Percentiles rank a stretch among this genome's conserved stretches.
phyloP scores from a whole-genome alignment of 2,888 invertebrate species.

The Hoplodrina ambigua region DNA sequence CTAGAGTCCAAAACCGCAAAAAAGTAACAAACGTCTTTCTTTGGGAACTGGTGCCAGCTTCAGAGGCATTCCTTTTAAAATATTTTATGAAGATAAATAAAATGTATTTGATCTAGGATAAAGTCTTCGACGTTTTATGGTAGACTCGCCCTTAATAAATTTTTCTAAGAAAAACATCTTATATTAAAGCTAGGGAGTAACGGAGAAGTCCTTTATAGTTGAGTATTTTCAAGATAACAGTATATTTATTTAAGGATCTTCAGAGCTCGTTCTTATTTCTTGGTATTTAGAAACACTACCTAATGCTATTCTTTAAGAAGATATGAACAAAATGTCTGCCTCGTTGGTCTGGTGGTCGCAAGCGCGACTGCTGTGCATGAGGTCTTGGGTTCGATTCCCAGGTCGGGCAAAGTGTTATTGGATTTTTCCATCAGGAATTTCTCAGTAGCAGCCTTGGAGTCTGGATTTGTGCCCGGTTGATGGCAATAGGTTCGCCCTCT shows the following conservation, averaged over 20 bases:
- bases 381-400: no score
- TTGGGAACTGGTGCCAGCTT: background rate
- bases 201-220: constrained; percentile 7
- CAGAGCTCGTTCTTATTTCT: constrained; percentile 17
- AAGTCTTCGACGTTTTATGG: background rate
- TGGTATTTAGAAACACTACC: background rate
- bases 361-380: no score
- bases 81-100: background rate
- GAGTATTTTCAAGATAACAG: constrained; percentile 2
- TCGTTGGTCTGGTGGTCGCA: no score
- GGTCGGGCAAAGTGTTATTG: no score
- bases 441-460: no score
- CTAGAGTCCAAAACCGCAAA: background rate
- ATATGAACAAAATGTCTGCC: no score
- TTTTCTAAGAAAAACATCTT: constrained; percentile 9
- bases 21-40: background rate
- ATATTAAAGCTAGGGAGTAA: constrained; percentile 1
- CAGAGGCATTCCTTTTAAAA: background rate
- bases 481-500: no score
- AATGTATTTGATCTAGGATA: constrained; percentile 1
- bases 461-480: no score
- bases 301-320: no score
- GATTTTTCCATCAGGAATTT: no score
- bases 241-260: constrained; percentile 12
- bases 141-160: background rate